Evolutionary conservation across 2,113 vertebrate genomes (phyloP).

Genomic region (Charadrius vociferus): DNA sequence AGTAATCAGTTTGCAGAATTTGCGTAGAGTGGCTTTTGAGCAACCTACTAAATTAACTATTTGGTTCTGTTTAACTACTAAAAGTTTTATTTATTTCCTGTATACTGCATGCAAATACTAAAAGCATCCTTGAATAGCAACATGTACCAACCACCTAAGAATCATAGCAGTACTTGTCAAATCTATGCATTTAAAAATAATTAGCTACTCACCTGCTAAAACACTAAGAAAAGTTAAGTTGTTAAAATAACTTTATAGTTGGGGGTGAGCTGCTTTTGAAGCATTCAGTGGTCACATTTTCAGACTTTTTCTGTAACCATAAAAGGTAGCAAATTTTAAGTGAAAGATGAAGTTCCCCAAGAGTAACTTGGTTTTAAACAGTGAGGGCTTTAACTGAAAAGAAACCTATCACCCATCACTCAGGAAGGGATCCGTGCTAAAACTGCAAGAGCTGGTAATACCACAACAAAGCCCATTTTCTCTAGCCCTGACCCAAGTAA

Average conservation of each 20-base stretch:
- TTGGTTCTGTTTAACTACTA: not conserved
- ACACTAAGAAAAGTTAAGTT: not conserved
- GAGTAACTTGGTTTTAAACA: not conserved
- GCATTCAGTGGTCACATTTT: not conserved
- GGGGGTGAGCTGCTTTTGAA: not conserved
- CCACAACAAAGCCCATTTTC: not conserved
- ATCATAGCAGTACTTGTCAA: not conserved
- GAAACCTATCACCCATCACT: not conserved
- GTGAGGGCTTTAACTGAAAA: not conserved
- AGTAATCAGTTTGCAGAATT: not conserved
- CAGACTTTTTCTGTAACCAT: not conserved
- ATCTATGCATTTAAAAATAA: not conserved
- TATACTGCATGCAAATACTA: slow-evolving; percentile 35
- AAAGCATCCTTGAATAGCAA: not conserved
- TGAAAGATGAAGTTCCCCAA: not conserved
- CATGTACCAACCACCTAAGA: not conserved
- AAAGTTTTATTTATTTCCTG: not conserved
- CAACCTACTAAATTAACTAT: not conserved
- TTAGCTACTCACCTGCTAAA: not conserved
- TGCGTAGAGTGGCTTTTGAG: not conserved
- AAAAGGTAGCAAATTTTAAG: not conserved
- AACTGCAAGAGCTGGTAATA: not conserved
- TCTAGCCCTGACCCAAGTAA: not conserved
- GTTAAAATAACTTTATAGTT: not conserved
- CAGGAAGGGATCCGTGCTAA: not conserved